Conservation (phyloP, 1,140 invertebrate genomes). For the Conopomorpha cramerella region DNA sequence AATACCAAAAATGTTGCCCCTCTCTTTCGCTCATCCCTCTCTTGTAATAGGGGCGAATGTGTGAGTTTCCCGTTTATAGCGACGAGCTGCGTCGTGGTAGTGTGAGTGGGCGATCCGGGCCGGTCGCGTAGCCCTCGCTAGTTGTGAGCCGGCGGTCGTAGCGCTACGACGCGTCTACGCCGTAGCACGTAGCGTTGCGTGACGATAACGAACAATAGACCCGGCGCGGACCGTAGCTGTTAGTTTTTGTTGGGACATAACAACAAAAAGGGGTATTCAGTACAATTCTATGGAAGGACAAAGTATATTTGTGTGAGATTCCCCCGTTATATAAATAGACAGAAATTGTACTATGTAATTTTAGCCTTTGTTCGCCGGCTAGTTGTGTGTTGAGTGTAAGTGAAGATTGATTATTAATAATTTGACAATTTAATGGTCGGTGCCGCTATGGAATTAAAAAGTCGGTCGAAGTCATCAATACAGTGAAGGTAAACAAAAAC, state of each 20-base stretch:
- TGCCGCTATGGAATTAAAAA: too few species aligned
- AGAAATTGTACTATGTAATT: too few species aligned
- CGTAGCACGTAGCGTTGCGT: slow-evolving; percentile 18
- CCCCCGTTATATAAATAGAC: too few species aligned
- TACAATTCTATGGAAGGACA: too few species aligned
- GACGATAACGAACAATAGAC: slow-evolving; percentile 39
- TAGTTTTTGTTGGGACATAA: slow-evolving; percentile 25
- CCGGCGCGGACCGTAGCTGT: slow-evolving; percentile 38
- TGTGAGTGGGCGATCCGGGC: slow-evolving; percentile 40
- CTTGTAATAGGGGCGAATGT: slow-evolving; percentile 23
- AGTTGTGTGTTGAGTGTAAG: too few species aligned
- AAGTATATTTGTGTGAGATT: too few species aligned
- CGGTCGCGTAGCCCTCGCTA: slow-evolving; percentile 39
- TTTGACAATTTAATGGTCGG: too few species aligned
- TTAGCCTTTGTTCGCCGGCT: too few species aligned
- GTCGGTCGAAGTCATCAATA: too few species aligned
- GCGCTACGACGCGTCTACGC: slow-evolving; percentile 36
- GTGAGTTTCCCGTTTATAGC: slow-evolving; percentile 19
- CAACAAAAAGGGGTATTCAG: too few species aligned
- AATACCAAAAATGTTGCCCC: slow-evolving; percentile 47
- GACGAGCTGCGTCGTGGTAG: slow-evolving; percentile 11
- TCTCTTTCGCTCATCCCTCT: slow-evolving; percentile 28
- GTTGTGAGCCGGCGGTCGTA: slow-evolving; percentile 37
- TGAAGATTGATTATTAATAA: too few species aligned
- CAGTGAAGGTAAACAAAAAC: too few species aligned